Percentiles rank a stretch among this genome's conserved stretches.
Evolutionary conservation across 2,113 vertebrate species (phyloP).

Genomic region (Hoplias malabaricus): DNA sequence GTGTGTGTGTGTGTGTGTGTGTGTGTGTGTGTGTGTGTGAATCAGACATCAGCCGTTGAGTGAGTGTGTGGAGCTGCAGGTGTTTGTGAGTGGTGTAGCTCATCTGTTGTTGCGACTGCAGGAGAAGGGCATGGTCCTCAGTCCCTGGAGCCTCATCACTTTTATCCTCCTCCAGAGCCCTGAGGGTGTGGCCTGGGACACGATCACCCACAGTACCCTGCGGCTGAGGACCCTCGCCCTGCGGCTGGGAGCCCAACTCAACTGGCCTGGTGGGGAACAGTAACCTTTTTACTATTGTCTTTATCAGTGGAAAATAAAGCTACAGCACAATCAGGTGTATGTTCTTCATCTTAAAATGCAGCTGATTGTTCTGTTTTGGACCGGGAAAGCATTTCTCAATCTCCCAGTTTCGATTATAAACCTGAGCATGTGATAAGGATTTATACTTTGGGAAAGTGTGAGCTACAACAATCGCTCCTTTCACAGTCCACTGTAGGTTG

Average conservation of each 20-base stretch:
- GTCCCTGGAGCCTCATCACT: conserved; percentile 83
- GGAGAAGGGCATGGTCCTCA: conserved; percentile 82
- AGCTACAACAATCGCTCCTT: not conserved
- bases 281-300: not conserved
- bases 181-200: conserved; percentile 74
- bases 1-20: conserved; percentile 76
- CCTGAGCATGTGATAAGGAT: not conserved
- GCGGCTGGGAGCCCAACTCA: conserved; percentile 79
- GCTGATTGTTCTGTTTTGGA: too few species aligned
- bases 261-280: conserved; percentile 81
- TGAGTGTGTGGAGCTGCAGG: conserved; percentile 77
- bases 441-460: not conserved
- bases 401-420: not conserved
- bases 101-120: conserved; percentile 83
- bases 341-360: too few species aligned
- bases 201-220: conserved; percentile 78
- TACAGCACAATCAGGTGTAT: too few species aligned
- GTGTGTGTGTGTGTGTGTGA: too few species aligned
- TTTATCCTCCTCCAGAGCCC: conserved; percentile 83
- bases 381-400: not conserved
- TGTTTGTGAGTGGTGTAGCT: conserved; percentile 82
- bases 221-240: conserved; percentile 84
- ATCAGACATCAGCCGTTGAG: conserved; percentile 84
- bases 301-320: too few species aligned
- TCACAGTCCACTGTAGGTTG: too few species aligned